Base-by-base conservation (phyloP, 2,888 invertebrate species). In the Microplitis manilae region DNA sequence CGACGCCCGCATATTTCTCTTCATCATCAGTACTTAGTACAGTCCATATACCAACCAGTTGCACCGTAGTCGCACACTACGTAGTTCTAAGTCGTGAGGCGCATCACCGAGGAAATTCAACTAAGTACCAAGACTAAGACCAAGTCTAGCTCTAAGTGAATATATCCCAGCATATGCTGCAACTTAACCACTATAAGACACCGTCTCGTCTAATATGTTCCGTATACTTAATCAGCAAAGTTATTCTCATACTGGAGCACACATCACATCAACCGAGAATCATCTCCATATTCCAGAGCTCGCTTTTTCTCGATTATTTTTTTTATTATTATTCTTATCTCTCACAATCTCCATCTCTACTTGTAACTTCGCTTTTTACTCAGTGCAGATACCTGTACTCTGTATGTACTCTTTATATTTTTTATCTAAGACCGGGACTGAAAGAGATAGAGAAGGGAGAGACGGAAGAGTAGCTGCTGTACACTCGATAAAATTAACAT, bases 121-220 rank as follows among this genome's bases (percentile, higher is more conserved):
- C 13, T 4, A 50, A 50, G 50, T 13, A 50, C 50, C 50, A 13
- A 50, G 13, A 9, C 50, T 50, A 9, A 13, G 8, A 50, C 50
- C 7, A 50, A 13, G 8, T 9, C 50, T 50, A 50, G 13, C 50
- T 50, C 8, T 50, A 30, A 30, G 30, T 30, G 30, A 30, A 30
- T 30, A 30, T 30, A 30, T 30, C 30, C 13, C 50, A 50, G 50
- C 50, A 50, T 50, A 50, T 50, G 13, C 4, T 8, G 50, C 50
- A 13, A 50, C 50, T 50, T 50, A 50, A 6, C 9, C 50, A 13
- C 50, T 50, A 50, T 50, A 50, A 73, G 79, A 78, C 79, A 77
- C 80, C 62, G 76, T 77, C 77, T 77, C 77, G 79, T 80, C 79
- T 81, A 80, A 81, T 81, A 78, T 75, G 78, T 80, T 81, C 78